phyloP scores from a whole-genome alignment of 2,888 invertebrate genomes.

The Allophyes oxyacanthae region DNA sequence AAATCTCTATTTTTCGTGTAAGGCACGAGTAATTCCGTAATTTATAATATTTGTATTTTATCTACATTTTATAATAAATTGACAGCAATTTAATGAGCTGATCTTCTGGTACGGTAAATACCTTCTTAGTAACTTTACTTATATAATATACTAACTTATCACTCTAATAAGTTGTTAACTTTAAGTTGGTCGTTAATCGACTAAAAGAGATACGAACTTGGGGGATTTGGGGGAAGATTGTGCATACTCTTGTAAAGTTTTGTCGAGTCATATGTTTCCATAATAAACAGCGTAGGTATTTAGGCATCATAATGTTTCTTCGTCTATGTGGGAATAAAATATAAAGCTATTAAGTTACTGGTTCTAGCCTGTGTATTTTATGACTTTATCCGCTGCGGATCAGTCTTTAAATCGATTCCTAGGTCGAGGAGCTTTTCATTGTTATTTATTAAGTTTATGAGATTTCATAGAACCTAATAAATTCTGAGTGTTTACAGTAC shows the following conservation, averaged over 20 bases:
- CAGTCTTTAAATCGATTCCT: too few relatives aligned
- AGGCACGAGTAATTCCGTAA: background rate
- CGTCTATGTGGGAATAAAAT: too few relatives aligned
- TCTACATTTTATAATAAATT: background rate
- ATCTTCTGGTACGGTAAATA: background rate
- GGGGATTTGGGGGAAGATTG: slow-evolving; percentile 19
- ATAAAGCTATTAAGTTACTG: too few relatives aligned
- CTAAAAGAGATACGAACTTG: slow-evolving; percentile 38
- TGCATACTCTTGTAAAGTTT: slow-evolving; percentile 13
- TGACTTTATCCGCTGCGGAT: too few relatives aligned
- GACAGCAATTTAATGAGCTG: background rate
- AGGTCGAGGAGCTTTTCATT: too few relatives aligned
- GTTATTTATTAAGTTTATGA: too few relatives aligned
- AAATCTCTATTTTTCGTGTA: slow-evolving; percentile 23
- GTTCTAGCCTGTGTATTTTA: too few relatives aligned
- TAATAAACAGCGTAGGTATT: too few relatives aligned
- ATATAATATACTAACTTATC: background rate
- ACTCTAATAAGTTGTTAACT: slow-evolving; percentile 11
- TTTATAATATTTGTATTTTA: too few relatives aligned
- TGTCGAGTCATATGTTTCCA: slow-evolving; percentile 6
- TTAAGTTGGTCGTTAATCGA: slow-evolving; percentile 27
- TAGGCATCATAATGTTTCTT: too few relatives aligned
- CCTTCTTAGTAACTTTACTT: background rate
- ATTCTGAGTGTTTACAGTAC: too few relatives aligned
- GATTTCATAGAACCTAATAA: too few relatives aligned